Conservation (phyloP, 2,113 vertebrate genomes). For the Myxocyprinus asiaticus region DNA sequence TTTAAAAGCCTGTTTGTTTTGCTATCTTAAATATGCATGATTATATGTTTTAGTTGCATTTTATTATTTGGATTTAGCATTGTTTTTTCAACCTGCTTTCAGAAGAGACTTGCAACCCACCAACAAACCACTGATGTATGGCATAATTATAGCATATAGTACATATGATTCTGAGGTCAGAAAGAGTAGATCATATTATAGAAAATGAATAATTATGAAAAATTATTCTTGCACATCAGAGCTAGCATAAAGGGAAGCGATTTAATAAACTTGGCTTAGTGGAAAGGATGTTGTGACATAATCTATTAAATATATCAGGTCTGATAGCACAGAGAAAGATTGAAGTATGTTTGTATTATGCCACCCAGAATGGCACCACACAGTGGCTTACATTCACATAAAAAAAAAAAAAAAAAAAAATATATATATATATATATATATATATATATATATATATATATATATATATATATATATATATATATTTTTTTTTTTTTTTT, state of each 20-base stretch:
- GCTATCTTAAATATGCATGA: too few species aligned
- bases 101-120: neutral
- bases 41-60: too few species aligned
- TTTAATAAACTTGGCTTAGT: slow-evolving; percentile 15
- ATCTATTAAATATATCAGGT: slow-evolving; percentile 25
- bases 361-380: neutral
- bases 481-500: too few species aligned
- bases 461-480: too few species aligned
- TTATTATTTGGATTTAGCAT: neutral
- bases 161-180: neutral
- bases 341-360: neutral
- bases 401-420: too few species aligned
- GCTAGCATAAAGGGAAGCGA: neutral
- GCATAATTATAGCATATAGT: too few species aligned
- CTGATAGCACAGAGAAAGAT: neutral
- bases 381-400: too few species aligned
- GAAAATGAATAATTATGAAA: neutral
- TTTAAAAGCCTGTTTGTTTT: too few species aligned
- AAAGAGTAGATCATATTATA: neutral
- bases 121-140: neutral
- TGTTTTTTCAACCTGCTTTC: neutral
- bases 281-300: slow-evolving; percentile 1
- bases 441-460: too few species aligned
- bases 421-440: too few species aligned
- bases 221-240: neutral